Evolutionary conservation across 2,888 invertebrate species (phyloP).

Genomic region (Spisula solida): DNA sequence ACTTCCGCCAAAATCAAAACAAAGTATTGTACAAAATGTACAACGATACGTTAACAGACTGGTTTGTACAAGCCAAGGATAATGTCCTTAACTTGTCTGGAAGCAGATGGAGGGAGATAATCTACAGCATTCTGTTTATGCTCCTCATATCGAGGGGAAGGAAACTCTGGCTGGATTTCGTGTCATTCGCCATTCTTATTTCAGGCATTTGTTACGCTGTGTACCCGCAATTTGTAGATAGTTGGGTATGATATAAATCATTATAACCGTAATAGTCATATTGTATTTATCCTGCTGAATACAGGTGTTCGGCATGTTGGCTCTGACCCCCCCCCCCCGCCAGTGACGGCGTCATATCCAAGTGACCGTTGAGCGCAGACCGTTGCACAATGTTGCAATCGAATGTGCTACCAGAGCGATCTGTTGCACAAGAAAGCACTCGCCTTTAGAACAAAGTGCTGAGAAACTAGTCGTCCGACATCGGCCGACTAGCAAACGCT

Average conservation of each 20-base stretch:
- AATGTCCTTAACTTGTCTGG: constrained; percentile 19
- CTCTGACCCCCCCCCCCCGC: too few species aligned
- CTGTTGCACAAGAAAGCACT: too few species aligned
- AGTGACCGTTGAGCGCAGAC: too few species aligned
- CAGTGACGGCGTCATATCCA: too few species aligned
- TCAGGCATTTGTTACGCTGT: constrained; percentile 1
- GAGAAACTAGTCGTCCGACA: too few species aligned
- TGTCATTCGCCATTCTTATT: constrained; percentile 34
- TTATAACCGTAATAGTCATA: too few species aligned
- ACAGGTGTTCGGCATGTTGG: too few species aligned
- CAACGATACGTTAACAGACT: constrained; percentile 58
- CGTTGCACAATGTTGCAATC: too few species aligned
- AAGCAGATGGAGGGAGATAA: constrained; percentile 32
- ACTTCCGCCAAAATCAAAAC: constrained; percentile 54
- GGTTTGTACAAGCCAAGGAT: constrained; percentile 46
- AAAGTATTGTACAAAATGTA: constrained; percentile 58
- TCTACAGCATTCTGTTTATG: constrained; percentile 40
- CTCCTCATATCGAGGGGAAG: constrained; percentile 48
- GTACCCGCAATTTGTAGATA: background rate
- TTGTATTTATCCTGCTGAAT: too few species aligned
- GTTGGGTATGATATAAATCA: background rate
- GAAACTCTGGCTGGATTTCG: constrained; percentile 51
- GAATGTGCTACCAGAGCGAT: too few species aligned
- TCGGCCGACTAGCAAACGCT: too few species aligned
- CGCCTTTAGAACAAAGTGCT: too few species aligned